These are phyloP conservation scores for Poecilia latipinna DNA, from an alignment of 2,113 vertebrate species.

Conservation along the genomic window DNA sequence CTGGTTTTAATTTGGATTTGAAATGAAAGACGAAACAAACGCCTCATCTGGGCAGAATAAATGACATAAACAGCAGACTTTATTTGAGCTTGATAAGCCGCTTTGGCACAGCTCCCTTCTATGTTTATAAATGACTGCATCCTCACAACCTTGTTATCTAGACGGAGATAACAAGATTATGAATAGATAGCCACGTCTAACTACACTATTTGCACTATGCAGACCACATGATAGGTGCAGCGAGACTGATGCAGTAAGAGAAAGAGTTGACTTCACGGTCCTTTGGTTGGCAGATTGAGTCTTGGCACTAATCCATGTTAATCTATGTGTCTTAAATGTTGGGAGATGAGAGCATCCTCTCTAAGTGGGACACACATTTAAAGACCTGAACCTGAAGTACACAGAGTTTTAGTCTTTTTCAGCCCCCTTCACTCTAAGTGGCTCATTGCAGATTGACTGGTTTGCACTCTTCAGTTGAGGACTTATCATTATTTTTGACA, in stretches of 20 bases:
- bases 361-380: slow-evolving; percentile 70
- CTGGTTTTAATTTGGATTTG: background rate
- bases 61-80: background rate
- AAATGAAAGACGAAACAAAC: background rate
- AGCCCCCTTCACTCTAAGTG: slow-evolving; percentile 37
- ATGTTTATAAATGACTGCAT: background rate
- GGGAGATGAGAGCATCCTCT: slow-evolving; percentile 62
- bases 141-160: slow-evolving; percentile 7
- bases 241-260: slow-evolving; percentile 28
- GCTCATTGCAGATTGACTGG: slow-evolving; percentile 13
- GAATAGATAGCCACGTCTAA: slow-evolving; percentile 1
- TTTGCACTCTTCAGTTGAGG: background rate
- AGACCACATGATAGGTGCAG: slow-evolving; percentile 13
- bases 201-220: slow-evolving; percentile 9
- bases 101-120: background rate
- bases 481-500: background rate
- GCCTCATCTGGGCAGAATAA: background rate
- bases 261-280: slow-evolving; percentile 58
- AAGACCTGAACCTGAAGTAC: slow-evolving; percentile 57
- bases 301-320: slow-evolving; percentile 79
- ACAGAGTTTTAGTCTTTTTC: slow-evolving; percentile 49
- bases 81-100: background rate
- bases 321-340: slow-evolving; percentile 79
- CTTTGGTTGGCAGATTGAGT: slow-evolving; percentile 64
- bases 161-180: slow-evolving; percentile 1